Percentiles rank a stretch among this genome's conserved stretches.
phyloP scores from a whole-genome alignment of 1,140 invertebrate genomes.

The Bombus cullumanus region DNA sequence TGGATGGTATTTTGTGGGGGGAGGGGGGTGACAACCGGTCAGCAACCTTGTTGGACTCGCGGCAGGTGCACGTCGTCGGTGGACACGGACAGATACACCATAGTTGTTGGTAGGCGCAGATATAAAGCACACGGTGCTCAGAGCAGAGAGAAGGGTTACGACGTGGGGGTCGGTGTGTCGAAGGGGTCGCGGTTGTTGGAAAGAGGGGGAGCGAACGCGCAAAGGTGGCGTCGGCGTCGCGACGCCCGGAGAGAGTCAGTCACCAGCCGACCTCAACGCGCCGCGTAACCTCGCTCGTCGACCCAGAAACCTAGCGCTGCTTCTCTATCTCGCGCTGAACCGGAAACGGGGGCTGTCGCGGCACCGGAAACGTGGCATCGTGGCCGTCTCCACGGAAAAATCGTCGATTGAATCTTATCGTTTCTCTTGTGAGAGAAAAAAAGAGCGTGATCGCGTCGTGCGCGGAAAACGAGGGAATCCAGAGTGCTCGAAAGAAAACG shows the following conservation, averaged over 20 bases:
- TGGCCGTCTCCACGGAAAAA: neutral
- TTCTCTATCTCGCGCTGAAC: neutral
- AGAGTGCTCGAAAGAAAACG: neutral
- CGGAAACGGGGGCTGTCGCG: neutral
- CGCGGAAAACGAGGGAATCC: conserved; percentile 2
- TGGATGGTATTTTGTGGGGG: neutral
- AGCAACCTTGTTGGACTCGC: conserved; percentile 59
- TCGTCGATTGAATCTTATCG: neutral
- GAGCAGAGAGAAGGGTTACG: conserved; percentile 27
- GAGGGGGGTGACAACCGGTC: conserved; percentile 36
- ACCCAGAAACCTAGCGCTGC: conserved; percentile 17
- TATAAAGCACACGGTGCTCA: conserved; percentile 43
- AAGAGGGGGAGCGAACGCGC: conserved; percentile 57
- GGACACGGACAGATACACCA: no score
- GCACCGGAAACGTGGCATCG: conserved; percentile 17
- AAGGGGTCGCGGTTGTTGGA: conserved; percentile 49
- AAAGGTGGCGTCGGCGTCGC: conserved; percentile 82
- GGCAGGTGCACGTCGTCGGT: conserved; percentile 47
- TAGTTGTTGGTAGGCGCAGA: conserved; percentile 14
- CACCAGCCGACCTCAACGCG: conserved; percentile 79
- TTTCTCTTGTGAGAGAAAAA: neutral
- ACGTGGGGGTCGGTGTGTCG: conserved; percentile 29
- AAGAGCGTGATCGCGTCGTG: neutral
- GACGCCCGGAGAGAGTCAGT: conserved; percentile 80
- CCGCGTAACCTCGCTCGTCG: conserved; percentile 60